Evolutionary conservation across 2,888 invertebrate genomes (phyloP).

Genomic region (Cryptophagus acutangulus): DNA sequence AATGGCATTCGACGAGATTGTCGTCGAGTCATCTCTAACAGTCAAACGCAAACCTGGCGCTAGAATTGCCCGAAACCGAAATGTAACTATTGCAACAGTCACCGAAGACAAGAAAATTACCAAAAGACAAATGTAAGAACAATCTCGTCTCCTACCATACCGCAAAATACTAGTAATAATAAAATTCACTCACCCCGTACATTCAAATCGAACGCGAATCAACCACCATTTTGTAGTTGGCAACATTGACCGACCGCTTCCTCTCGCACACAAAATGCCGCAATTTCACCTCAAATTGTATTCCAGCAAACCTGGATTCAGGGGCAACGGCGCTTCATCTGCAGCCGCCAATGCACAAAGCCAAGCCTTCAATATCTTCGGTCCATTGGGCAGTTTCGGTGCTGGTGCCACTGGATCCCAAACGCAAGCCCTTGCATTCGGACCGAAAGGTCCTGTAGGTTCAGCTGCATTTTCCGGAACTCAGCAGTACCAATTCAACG

Average conservation of each 20-base stretch:
- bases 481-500: slow-evolving; percentile 44
- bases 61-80: neutral
- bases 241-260: too few species aligned
- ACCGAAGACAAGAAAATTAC: neutral
- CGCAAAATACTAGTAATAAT: too few species aligned
- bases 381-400: slow-evolving; percentile 32
- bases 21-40: slow-evolving; percentile 49
- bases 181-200: too few species aligned
- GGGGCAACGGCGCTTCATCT: too few species aligned
- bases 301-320: too few species aligned
- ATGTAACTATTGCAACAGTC: neutral
- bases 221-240: too few species aligned
- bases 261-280: too few species aligned
- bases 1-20: slow-evolving; percentile 49
- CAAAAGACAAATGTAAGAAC: slow-evolving; percentile 1
- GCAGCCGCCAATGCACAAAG: slow-evolving; percentile 40
- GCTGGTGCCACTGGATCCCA: slow-evolving; percentile 21
- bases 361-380: slow-evolving; percentile 43
- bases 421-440: slow-evolving; percentile 17
- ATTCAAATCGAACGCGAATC: too few species aligned
- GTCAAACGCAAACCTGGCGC: slow-evolving; percentile 44
- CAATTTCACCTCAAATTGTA: too few species aligned
- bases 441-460: slow-evolving; percentile 25
- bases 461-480: slow-evolving; percentile 43
- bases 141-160: too few species aligned